Conservation (phyloP, 2,888 invertebrate species). For the Pandemis corylana region DNA sequence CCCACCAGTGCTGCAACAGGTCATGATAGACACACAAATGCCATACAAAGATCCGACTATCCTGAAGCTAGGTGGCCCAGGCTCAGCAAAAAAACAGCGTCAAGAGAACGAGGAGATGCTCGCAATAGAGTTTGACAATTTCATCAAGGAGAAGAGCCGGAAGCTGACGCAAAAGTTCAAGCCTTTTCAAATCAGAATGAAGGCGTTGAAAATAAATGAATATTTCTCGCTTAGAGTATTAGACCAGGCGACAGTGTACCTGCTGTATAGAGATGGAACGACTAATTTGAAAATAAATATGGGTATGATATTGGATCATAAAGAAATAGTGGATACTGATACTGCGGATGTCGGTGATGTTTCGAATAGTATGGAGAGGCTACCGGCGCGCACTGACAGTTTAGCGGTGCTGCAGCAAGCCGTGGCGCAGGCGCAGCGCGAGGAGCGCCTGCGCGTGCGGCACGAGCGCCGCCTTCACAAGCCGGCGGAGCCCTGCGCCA, state of each 20-base stretch:
- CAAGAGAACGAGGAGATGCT: conserved; percentile 75
- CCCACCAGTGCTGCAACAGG: conserved; percentile 75
- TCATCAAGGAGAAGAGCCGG: conserved; percentile 75
- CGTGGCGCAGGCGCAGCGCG: conserved; percentile 64
- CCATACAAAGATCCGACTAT: conserved; percentile 72
- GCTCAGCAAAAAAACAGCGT: conserved; percentile 49
- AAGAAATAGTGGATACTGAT: conserved; percentile 78
- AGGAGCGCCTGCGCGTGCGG: conserved; percentile 59
- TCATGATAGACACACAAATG: conserved; percentile 79
- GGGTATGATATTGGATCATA: conserved; percentile 81
- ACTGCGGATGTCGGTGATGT: conserved; percentile 68
- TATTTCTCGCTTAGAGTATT: conserved; percentile 73
- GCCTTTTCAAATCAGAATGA: conserved; percentile 79
- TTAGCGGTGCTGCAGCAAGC: conserved; percentile 67
- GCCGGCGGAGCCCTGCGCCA: conserved; percentile 52
- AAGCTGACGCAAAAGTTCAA: conserved; percentile 71
- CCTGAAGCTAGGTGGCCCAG: conserved; percentile 58
- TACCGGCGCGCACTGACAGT: conserved; percentile 67
- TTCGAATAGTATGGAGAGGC: conserved; percentile 55
- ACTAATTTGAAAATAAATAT: conserved; percentile 73
- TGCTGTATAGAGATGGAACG: conserved; percentile 72
- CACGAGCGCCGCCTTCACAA: conserved; percentile 60
- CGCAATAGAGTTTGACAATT: conserved; percentile 77
- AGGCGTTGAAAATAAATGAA: conserved; percentile 78
- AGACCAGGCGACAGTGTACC: conserved; percentile 74